phyloP scores from a whole-genome alignment of 2,888 invertebrate genomes.

The Fabriciana adippe region DNA sequence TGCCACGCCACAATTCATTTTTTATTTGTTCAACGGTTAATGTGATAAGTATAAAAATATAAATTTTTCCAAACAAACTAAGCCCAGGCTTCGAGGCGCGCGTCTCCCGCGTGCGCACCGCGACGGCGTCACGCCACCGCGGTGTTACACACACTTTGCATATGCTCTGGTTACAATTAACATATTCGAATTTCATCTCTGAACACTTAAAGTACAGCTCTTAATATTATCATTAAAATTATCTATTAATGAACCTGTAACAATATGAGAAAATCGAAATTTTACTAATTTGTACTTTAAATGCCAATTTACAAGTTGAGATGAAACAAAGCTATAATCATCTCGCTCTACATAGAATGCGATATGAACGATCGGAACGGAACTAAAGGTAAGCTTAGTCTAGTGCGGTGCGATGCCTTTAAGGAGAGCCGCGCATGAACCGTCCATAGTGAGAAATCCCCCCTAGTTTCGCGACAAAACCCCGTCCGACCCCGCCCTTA shows the following conservation, averaged over 20 bases:
- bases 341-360: constrained; percentile 68
- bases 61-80: constrained; percentile 46
- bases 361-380: constrained; percentile 65
- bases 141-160: constrained; percentile 57
- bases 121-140: constrained; percentile 55
- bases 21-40: constrained; percentile 25
- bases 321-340: constrained; percentile 72
- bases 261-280: constrained; percentile 81
- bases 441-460: constrained; percentile 80
- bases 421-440: constrained; percentile 76
- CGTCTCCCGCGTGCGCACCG: constrained; percentile 51
- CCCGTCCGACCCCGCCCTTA: constrained; percentile 77
- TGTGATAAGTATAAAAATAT: constrained; percentile 52
- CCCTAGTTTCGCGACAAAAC: constrained; percentile 80
- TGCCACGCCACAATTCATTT: constrained; percentile 20
- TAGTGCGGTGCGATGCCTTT: constrained; percentile 82
- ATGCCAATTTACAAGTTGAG: constrained; percentile 80
- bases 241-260: constrained; percentile 82
- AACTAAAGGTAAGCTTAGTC: constrained; percentile 74
- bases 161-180: constrained; percentile 70
- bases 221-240: constrained; percentile 77
- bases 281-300: constrained; percentile 83
- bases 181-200: constrained; percentile 74
- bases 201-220: constrained; percentile 83
- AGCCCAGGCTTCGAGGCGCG: constrained; percentile 50